Percentiles rank a stretch among this genome's conserved stretches.
These are phyloP conservation scores for Mirounga angustirostris DNA, from an alignment of 2,113 vertebrate genomes.

Conservation along the genomic window DNA sequence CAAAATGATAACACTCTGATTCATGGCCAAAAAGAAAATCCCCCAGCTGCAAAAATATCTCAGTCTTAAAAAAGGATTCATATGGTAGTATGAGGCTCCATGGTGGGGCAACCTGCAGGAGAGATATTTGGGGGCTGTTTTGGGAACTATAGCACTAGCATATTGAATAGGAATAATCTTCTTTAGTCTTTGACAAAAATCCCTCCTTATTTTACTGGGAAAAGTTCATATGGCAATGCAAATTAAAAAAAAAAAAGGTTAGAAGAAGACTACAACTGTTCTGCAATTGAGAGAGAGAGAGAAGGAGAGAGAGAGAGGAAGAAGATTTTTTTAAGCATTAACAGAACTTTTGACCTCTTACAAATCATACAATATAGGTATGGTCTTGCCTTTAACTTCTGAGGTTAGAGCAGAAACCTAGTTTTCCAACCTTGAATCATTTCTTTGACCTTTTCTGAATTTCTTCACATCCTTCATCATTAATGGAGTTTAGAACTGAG, in stretches of 20 bases:
- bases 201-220: neutral
- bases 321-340: neutral
- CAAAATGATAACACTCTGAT: neutral
- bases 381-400: constrained; percentile 1
- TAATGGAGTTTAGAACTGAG: constrained; percentile 36
- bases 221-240: neutral
- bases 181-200: neutral
- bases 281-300: neutral
- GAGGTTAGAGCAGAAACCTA: constrained; percentile 46
- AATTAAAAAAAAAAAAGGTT: neutral
- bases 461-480: constrained; percentile 41
- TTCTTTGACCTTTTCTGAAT: constrained; percentile 56
- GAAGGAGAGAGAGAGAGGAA: fast-evolving
- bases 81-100: neutral
- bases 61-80: neutral
- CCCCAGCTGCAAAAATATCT: neutral
- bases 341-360: constrained; percentile 52
- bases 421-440: constrained; percentile 53
- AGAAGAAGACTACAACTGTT: neutral
- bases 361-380: neutral
- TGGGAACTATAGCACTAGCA: neutral
- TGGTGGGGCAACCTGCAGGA: fast-evolving
- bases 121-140: neutral
- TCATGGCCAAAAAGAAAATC: neutral
- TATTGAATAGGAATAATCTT: neutral